Base-by-base conservation (phyloP, 2,888 invertebrate genomes). In the Stenoptilia bipunctidactyla region DNA sequence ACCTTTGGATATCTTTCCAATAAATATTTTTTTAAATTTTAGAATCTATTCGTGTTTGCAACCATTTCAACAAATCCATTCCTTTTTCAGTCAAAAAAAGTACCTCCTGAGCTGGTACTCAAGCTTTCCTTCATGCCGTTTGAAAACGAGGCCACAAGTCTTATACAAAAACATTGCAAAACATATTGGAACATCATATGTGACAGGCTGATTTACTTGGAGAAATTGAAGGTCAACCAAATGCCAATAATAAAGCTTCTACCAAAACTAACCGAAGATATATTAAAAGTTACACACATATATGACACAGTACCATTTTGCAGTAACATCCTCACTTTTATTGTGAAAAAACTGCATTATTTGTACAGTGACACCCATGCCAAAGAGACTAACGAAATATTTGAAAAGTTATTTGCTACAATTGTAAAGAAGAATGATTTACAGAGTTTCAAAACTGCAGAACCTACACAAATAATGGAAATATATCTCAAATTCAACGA, bases 71-170 rank as follows among this genome's bases (percentile, higher is more conserved):
- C n/a, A n/a, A n/a, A n/a, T n/a, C n/a, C n/a, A n/a, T 20, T 45
- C 35, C 34, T 36, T 4, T 74, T 74, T 27, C 67, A 80, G 79
- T 59, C 51, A n/a, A 27, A 56, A 1, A 38, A 49, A 1, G 30
- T 61, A 45, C 66, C 66, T 4, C 72, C 79, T 5, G 73, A 76
- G 42, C 43, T 76, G 1, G 51, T 80, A 0, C 48, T 83, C 0
- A 77, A 79, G 46, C 45, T 83, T 2, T 80, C 82, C 0, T 68
- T 59, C 43, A 72, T 77, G 71, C 65, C 75, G 0, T 80, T 80
- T 12, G 72, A 80, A 45, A 46, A 50, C 0, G 66, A 71, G 0
- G 37, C 55, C 0, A 54, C 60, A 25, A 46, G 59, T 1, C 47
- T 75, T 0, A 48, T 76, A 0, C 51, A 48, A 0, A 73, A 77